These are phyloP conservation scores for Dufourea novaeangliae DNA, from an alignment of 1,140 invertebrate genomes.

Conservation along the genomic window DNA sequence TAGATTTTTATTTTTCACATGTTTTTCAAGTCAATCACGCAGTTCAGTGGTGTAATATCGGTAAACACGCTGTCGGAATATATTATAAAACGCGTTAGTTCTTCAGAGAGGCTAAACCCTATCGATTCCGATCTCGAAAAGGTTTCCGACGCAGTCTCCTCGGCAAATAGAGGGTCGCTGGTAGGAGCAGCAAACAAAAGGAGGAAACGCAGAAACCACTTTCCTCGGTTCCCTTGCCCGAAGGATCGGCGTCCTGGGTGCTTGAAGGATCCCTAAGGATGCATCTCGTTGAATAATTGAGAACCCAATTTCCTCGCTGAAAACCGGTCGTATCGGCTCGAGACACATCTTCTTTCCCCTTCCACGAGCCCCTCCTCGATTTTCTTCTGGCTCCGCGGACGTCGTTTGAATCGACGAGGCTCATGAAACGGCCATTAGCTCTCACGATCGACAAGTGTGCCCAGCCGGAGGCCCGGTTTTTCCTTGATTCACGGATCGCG, in stretches of 20 bases:
- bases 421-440: neutral
- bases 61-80: neutral
- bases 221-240: slow-evolving; percentile 18
- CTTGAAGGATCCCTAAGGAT: slow-evolving; percentile 30
- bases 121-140: slow-evolving; percentile 16
- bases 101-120: neutral
- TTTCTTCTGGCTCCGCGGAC: too few relatives aligned
- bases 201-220: slow-evolving; percentile 26
- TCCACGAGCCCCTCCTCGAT: too few relatives aligned
- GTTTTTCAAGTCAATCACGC: too few relatives aligned
- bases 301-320: slow-evolving; percentile 56
- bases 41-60: neutral
- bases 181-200: slow-evolving; percentile 7
- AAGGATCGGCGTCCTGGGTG: slow-evolving; percentile 14
- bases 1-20: too few relatives aligned
- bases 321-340: slow-evolving; percentile 40
- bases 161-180: neutral
- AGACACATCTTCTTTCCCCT: neutral
- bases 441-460: neutral
- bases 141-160: neutral
- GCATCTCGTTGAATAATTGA: slow-evolving; percentile 60
- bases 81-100: neutral
- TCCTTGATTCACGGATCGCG: slow-evolving; percentile 18
- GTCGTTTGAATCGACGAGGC: neutral
- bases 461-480: neutral